phyloP scores from a whole-genome alignment of 2,888 invertebrate species.

The Eilema caniola region DNA sequence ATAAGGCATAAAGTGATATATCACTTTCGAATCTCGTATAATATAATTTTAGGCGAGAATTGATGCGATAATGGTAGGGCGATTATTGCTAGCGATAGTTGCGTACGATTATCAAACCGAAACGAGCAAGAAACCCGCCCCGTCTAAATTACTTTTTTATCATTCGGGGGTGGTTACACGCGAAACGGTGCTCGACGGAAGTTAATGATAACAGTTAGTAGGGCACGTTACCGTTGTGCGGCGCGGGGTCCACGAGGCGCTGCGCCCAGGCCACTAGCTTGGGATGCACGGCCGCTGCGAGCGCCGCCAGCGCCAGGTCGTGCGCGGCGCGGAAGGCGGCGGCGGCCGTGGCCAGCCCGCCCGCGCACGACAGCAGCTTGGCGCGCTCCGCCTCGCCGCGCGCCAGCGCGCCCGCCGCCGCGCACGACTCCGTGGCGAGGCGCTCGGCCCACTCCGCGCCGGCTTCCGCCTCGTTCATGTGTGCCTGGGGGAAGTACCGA shows the following conservation, averaged over 20 bases:
- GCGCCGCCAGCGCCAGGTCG: slow-evolving; percentile 61
- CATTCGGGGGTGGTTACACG: no score
- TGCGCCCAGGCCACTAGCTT: slow-evolving; percentile 67
- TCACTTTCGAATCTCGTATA: no score
- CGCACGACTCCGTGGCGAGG: slow-evolving; percentile 91
- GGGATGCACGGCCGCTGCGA: slow-evolving; percentile 66
- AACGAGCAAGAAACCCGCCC: no score
- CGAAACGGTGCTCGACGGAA: no score
- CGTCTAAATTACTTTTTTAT: no score
- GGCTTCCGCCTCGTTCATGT: slow-evolving; percentile 96
- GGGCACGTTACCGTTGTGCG: slow-evolving; percentile 51
- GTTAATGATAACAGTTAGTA: no score
- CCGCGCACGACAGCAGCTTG: slow-evolving; percentile 73
- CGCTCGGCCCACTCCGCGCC: slow-evolving; percentile 97
- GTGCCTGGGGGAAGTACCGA: slow-evolving; percentile 86
- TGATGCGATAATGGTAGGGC: no score
- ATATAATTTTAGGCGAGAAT: no score
- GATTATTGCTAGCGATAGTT: no score
- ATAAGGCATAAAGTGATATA: no score
- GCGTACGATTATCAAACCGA: no score
- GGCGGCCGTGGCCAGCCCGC: slow-evolving; percentile 68
- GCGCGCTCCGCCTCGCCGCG: slow-evolving; percentile 74
- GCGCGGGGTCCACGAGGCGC: slow-evolving; percentile 58
- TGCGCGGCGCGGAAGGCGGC: slow-evolving; percentile 72
- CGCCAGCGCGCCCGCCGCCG: slow-evolving; percentile 89